These are phyloP conservation scores for Podarcis raffonei DNA, from an alignment of 2,113 vertebrate genomes.

Conservation along the genomic window DNA sequence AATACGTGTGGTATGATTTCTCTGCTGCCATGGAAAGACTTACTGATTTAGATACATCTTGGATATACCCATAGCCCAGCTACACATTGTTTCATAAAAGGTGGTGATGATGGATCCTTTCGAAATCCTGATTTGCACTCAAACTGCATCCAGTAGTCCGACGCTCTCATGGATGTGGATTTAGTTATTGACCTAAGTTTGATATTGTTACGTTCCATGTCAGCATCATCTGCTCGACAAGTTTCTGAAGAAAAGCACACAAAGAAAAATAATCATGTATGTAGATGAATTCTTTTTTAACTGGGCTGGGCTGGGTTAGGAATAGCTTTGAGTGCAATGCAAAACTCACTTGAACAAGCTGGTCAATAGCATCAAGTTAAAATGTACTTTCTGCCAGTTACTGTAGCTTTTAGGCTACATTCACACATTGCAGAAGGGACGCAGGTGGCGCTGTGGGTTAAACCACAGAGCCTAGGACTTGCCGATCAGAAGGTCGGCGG, in stretches of 20 bases:
- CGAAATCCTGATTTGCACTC: slow-evolving; percentile 7
- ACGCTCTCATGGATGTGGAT: slow-evolving; percentile 11
- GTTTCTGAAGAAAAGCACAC: slow-evolving; percentile 12
- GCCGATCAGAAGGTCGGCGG: no score
- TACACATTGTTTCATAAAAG: slow-evolving; percentile 20
- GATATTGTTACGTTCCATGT: slow-evolving; percentile 11
- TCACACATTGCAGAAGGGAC: no score
- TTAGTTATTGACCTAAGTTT: background rate
- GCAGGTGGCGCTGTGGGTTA: no score
- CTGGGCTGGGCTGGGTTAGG: background rate
- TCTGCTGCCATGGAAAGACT: background rate
- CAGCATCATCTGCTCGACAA: background rate
- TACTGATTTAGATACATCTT: slow-evolving; percentile 11
- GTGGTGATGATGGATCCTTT: slow-evolving; percentile 5
- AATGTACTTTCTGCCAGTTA: background rate
- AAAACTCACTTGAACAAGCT: background rate
- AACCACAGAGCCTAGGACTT: no score
- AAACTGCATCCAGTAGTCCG: slow-evolving; percentile 30
- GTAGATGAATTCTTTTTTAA: background rate
- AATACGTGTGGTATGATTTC: background rate
- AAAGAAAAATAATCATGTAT: background rate
- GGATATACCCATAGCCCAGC: slow-evolving; percentile 9
- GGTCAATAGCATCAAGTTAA: background rate
- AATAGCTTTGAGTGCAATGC: background rate
- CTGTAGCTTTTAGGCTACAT: background rate